phyloP scores from a whole-genome alignment of 2,797 vertebrate species.

The Pangasius larnaudii region DNA sequence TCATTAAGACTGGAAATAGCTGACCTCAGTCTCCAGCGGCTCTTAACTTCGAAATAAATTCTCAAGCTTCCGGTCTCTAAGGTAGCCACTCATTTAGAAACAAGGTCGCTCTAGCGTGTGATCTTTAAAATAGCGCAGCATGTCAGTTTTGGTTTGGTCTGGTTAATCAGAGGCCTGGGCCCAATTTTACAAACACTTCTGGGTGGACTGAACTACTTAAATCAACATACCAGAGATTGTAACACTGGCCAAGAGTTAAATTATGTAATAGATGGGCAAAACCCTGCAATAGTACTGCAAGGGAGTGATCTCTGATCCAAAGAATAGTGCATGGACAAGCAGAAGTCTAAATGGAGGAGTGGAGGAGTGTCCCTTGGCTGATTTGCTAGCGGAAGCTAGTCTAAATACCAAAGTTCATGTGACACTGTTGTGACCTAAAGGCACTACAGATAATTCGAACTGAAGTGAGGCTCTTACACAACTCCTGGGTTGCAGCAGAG shows the following conservation, averaged over 20 bases:
- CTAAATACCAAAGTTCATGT: constrained; percentile 14
- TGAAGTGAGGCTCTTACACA: background rate
- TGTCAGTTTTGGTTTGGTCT: constrained; percentile 29
- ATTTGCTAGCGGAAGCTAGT: background rate
- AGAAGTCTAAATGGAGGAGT: background rate
- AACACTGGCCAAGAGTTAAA: background rate
- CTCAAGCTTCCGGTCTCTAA: constrained; percentile 47
- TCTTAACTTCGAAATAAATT: constrained; percentile 38
- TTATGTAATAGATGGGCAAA: constrained; percentile 6
- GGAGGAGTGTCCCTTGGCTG: background rate
- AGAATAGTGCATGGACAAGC: background rate
- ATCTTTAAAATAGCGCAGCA: constrained; percentile 43
- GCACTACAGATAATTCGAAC: constrained; percentile 13
- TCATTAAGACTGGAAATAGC: constrained; percentile 44
- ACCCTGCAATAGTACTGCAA: background rate
- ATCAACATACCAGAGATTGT: background rate
- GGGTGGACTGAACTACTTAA: constrained; percentile 6
- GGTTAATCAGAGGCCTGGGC: constrained; percentile 6
- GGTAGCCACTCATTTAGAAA: constrained; percentile 55
- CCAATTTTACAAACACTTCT: background rate
- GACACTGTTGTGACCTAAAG: constrained; percentile 15
- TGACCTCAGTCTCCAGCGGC: constrained; percentile 50
- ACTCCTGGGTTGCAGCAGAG: background rate
- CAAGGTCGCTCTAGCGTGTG: constrained; percentile 46
- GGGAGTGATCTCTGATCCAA: background rate